Percentiles rank a stretch among this genome's conserved stretches.
Evolutionary conservation across 2,113 vertebrate species (phyloP).

Genomic region (Megaleporinus macrocephalus): DNA sequence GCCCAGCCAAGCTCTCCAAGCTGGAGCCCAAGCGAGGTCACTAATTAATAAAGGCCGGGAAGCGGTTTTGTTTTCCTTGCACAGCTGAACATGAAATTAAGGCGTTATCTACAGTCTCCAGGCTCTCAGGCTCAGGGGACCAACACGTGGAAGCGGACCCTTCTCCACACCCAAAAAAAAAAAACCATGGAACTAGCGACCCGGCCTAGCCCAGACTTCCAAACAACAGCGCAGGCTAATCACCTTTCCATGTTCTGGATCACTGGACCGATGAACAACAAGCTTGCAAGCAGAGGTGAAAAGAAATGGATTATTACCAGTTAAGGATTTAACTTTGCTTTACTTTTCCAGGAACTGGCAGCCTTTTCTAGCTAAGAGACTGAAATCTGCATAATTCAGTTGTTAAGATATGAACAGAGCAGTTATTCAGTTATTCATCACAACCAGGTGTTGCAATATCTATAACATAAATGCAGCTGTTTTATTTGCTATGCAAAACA

Average conservation of each 20-base stretch:
- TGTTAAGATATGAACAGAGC: too few relatives aligned
- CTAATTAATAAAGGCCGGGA: constrained; percentile 85
- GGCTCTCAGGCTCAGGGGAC: constrained; percentile 63
- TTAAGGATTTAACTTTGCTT: too few relatives aligned
- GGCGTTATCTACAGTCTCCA: constrained; percentile 89
- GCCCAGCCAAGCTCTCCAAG: constrained; percentile 20
- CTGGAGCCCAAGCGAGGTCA: not conserved
- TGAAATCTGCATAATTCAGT: too few relatives aligned
- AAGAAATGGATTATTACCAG: not conserved
- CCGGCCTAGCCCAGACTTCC: not conserved
- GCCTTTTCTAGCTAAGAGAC: too few relatives aligned
- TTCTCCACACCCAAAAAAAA: constrained; percentile 6
- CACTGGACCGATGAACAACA: constrained; percentile 21
- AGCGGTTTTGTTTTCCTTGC: constrained; percentile 85
- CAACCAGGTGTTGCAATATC: too few relatives aligned
- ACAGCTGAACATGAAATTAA: constrained; percentile 81
- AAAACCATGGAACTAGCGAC: not conserved
- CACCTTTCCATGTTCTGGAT: constrained; percentile 36
- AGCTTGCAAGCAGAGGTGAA: not conserved
- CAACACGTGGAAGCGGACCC: constrained; percentile 66
- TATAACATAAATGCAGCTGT: too few relatives aligned
- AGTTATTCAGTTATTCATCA: too few relatives aligned
- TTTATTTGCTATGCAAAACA: too few relatives aligned
- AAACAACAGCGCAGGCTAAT: constrained; percentile 27
- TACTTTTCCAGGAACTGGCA: too few relatives aligned